Evolutionary conservation across 2,888 invertebrate species (phyloP), one percentile per base, ranked within the genome.

Genomic region (Trachelus stipa): DNA sequence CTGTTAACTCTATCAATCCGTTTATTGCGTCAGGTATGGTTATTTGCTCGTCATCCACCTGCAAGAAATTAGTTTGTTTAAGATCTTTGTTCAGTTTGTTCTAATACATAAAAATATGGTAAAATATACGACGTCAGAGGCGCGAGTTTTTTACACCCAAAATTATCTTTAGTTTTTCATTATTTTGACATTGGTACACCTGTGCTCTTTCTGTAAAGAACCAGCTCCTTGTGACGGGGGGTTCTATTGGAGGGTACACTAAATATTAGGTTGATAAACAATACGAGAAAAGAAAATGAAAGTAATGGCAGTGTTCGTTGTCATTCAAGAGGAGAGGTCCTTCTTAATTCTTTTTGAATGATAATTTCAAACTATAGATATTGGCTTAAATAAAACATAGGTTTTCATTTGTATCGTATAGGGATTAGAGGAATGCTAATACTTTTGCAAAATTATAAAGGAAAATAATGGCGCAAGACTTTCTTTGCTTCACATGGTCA

Each of bases 1-100:
- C 96, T 68, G 94, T 96, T 34, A 97, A 92, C 87, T 96, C 96
- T 30, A 95, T 92, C 85, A 97, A 92, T 11, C 95, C 95, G 81
- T 93, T 93, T 74, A 93, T 92, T 73, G 94, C 92, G 84, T 94
- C 93, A 0, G 95, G 94, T 40, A 93, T 92, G 82, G 89, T 87
- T 31, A 83, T 84, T 78, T 85, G 84, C 75, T 85, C 87, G 73
- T 87, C 90, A 76, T 91, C 91, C 80, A 87, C 80, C 76, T 79
- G 80, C 73, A 75, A 81, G 75, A 34, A 33, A 81, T 81, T 68
- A 75, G 79, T 69, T 83, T 81, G 80, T 83, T 56, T 56, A 79
- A 33, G 35, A 78, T 3, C 68, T 12, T 9, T 75, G 37, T 31
- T 71, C 31, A 71, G 23, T 23, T 12, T 68, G 74, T 40, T 30